Conservation (phyloP, 1,140 invertebrate species). For the Drosophila hydei region DNA sequence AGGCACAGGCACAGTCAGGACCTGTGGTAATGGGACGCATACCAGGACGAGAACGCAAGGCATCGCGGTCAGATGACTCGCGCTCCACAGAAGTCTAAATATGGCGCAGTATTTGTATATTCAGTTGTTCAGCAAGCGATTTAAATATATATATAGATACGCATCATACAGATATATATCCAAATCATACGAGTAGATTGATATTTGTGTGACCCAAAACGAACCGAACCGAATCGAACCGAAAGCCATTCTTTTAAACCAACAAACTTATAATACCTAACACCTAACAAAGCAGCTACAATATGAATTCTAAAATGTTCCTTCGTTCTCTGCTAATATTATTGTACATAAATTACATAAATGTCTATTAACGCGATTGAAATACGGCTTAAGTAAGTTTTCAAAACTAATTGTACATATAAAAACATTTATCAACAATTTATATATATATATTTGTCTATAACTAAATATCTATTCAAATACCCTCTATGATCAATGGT, state of each 20-base stretch:
- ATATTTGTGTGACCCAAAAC: conserved; percentile 47
- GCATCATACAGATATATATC: conserved; percentile 17
- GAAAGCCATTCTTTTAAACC: conserved; percentile 63
- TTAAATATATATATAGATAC: conserved; percentile 53
- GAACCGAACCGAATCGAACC: conserved; percentile 70
- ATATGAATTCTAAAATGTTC: conserved; percentile 77
- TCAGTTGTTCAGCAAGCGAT: conserved; percentile 62
- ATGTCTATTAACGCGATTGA: conserved; percentile 56
- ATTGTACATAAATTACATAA: conserved; percentile 66
- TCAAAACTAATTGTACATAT: conserved; percentile 77
- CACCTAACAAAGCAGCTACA: conserved; percentile 45
- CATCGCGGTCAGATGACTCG: conserved; percentile 77
- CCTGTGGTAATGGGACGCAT: conserved; percentile 70
- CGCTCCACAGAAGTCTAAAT: conserved; percentile 82
- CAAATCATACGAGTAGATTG: conserved; percentile 31
- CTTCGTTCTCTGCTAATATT: conserved; percentile 69
- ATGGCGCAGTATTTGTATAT: conserved; percentile 48
- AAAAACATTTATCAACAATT: conserved; percentile 25
- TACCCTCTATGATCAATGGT: conserved; percentile 31
- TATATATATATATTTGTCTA: conserved; percentile 29
- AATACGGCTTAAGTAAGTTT: conserved; percentile 71
- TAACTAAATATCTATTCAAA: conserved; percentile 31
- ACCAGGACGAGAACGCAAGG: conserved; percentile 76
- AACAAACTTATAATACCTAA: conserved; percentile 15
- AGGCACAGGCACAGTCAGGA: conserved; percentile 45